Evolutionary conservation across 2,888 invertebrate genomes (phyloP), one percentile per base, ranked within the genome.

Genomic region (Agelastica alni): DNA sequence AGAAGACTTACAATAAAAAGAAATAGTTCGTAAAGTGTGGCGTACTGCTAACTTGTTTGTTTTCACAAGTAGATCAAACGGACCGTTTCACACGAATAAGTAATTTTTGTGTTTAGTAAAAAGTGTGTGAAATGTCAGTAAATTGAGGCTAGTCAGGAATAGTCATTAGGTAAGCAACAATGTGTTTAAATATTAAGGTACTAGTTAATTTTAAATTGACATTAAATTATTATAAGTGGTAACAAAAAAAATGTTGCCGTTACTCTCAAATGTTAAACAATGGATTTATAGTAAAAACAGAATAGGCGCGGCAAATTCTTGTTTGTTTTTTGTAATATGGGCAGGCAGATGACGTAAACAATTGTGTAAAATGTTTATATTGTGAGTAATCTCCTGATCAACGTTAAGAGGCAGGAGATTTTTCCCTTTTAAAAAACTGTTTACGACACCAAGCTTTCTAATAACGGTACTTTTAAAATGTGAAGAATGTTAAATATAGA

Each of bases 301-400:
- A 51, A 39, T 39, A 49, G 55, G 51, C 51, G 55, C 55, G 55
- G 55, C 55, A 51, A 55, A 46, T 55, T 51, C 51, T 55, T 51
- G 46, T 51, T 55, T 55, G 46, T 51, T 55, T 48, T 48, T 48
- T 48, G 39, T 31, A 48, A 48, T 6, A 36, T 12, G 12, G 10
- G 10, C 31, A 39, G 39, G 48, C 20, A 48, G 48, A 48, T 48
- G 48, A 48, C 48, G 48, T 48, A 39, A 48, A 48, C 48, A 48
- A 48, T 48, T 31, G 31, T 30, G 39, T n/a, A 17, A 48, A 47
- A 48, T 48, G 31, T 48, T 48, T 48, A 48, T 12, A 16, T 12
- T 39, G 13, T 48, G 20, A 39, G 18, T 39, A 48, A 48, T 48
- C 16, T 41, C 12, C 20, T 22, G 37, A 31, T 18, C 12, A 3